Conservation (phyloP, 1,140 invertebrate species). For the Solenopsis invicta region DNA sequence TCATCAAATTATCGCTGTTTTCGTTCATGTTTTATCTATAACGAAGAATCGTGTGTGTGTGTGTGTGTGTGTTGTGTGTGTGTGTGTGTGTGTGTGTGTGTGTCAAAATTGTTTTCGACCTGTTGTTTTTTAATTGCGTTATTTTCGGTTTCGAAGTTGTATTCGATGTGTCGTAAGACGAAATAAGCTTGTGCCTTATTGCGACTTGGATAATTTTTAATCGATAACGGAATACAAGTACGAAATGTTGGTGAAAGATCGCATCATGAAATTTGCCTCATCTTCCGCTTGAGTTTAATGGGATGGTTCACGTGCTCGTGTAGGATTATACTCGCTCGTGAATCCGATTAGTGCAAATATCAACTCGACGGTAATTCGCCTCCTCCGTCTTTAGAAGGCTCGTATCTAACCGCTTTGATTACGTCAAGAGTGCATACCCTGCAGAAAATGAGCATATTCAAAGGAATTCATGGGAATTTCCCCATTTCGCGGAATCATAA, state of each 20-base stretch:
- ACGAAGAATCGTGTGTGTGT: background rate
- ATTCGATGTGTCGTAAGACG: background rate
- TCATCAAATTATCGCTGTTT: background rate
- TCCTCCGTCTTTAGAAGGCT: constrained; percentile 21
- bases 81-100: too few species aligned
- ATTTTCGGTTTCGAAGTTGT: background rate
- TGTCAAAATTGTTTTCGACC: background rate
- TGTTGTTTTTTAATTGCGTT: background rate
- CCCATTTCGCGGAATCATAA: background rate
- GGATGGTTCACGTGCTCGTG: background rate
- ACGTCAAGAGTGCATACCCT: background rate
- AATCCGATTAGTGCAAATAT: constrained; percentile 39
- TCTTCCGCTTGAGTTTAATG: constrained; percentile 15
- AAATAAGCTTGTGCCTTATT: background rate
- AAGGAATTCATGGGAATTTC: background rate
- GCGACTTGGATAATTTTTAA: background rate
- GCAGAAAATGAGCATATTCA: constrained; percentile 1
- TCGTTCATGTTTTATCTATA: background rate
- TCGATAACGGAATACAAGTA: background rate
- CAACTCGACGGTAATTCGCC: constrained; percentile 38
- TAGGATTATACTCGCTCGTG: constrained; percentile 17
- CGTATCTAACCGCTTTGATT: constrained; percentile 27
- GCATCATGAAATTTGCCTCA: background rate
- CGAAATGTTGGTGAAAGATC: background rate
- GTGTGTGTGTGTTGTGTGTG: too few species aligned